Percentiles rank a stretch among this genome's conserved stretches.
Evolutionary conservation across 2,113 vertebrate species (phyloP).

Genomic region (Nycticorax nycticorax): DNA sequence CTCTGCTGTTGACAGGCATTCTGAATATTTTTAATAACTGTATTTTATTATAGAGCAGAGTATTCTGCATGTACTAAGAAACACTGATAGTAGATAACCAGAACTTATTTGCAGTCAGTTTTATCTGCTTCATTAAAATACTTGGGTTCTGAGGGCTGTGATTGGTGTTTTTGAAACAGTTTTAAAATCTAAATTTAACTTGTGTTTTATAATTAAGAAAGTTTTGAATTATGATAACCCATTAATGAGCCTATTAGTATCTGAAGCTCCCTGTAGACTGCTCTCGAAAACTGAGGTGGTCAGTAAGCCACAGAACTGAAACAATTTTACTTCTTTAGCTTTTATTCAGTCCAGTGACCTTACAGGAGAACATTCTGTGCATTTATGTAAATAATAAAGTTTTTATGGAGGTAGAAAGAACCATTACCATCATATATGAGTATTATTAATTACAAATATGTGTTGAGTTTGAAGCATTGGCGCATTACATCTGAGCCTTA

Average conservation of each 20-base stretch:
- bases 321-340: neutral
- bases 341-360: neutral
- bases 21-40: neutral
- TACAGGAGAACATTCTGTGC: neutral
- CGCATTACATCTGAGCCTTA: neutral
- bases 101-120: neutral
- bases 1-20: neutral
- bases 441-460: neutral
- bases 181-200: neutral
- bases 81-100: neutral
- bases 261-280: neutral
- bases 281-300: neutral
- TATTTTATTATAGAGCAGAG: neutral
- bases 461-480: neutral
- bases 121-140: neutral
- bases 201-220: neutral
- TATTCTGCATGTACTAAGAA: neutral
- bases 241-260: neutral
- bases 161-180: neutral
- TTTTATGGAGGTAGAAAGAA: neutral
- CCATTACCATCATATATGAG: neutral
- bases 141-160: neutral
- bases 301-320: neutral
- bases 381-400: neutral
- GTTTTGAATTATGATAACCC: neutral